A percentile compares a stretch with the other conserved stretches of the same genome.
phyloP scores from a whole-genome alignment of 2,888 invertebrate species.

The Archips crataeganus region DNA sequence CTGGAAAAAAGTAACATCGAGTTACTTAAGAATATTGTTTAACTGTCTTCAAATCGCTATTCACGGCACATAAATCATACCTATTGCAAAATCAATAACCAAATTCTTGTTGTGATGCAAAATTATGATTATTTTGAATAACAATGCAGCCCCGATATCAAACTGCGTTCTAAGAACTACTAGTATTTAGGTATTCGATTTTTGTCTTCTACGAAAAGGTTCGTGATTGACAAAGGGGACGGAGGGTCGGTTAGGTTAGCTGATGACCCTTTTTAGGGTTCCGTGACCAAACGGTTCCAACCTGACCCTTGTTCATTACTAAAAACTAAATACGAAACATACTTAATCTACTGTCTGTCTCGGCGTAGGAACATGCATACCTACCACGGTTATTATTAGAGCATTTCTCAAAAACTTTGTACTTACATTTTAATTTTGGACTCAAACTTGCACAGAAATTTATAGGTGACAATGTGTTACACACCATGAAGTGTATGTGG shows the following conservation, averaged over 20 bases:
- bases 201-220: slow-evolving; percentile 51
- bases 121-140: slow-evolving; percentile 21
- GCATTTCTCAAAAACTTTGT: no score
- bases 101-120: slow-evolving; percentile 10
- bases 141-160: slow-evolving; percentile 38
- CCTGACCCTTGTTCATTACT: neutral
- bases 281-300: neutral
- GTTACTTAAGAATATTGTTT: neutral
- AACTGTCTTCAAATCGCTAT: neutral
- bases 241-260: neutral
- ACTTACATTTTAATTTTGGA: no score
- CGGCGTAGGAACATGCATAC: no score
- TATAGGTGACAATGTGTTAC: no score
- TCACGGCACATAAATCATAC: slow-evolving; percentile 8
- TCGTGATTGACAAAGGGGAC: slow-evolving; percentile 40
- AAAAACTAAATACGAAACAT: no score
- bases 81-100: slow-evolving; percentile 23
- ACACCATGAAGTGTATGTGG: no score
- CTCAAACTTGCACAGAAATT: no score
- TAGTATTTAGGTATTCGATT: slow-evolving; percentile 46
- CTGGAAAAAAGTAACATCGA: neutral
- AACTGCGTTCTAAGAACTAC: slow-evolving; percentile 42
- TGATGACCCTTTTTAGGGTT: neutral
- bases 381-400: no score
- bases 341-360: no score